phyloP scores from a whole-genome alignment of 2,888 invertebrate species.

The Anagyrus pseudococci region DNA sequence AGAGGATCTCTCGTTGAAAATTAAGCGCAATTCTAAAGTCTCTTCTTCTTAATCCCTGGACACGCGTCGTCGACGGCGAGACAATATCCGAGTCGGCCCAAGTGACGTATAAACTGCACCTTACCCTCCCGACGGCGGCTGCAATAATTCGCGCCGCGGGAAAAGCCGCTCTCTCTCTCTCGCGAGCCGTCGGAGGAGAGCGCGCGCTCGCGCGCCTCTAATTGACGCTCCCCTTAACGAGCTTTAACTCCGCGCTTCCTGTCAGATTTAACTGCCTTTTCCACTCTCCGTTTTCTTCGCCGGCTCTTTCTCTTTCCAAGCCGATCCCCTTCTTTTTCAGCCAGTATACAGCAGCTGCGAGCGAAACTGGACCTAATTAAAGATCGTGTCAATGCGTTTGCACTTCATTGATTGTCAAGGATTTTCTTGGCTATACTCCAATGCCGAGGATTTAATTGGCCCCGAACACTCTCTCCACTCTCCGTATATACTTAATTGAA shows the following conservation, averaged over 20 bases:
- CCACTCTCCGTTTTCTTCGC: constrained; percentile 40
- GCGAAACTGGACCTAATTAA: constrained; percentile 23
- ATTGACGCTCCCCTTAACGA: constrained; percentile 58
- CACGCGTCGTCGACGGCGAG: too few relatives aligned
- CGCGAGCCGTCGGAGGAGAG: too few relatives aligned
- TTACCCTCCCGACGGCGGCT: too few relatives aligned
- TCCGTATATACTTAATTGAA: not conserved
- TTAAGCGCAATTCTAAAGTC: too few relatives aligned
- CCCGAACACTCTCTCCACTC: not conserved
- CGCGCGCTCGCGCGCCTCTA: constrained; percentile 52
- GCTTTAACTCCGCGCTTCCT: constrained; percentile 60
- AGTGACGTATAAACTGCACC: too few relatives aligned
- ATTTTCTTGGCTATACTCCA: constrained; percentile 24
- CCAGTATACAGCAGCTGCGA: not conserved
- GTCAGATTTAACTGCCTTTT: constrained; percentile 58
- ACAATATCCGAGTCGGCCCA: too few relatives aligned
- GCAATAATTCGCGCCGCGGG: too few relatives aligned
- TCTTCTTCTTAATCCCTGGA: too few relatives aligned
- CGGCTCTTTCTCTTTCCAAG: not conserved
- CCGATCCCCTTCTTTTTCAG: not conserved
- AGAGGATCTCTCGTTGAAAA: too few relatives aligned
- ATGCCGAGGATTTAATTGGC: constrained; percentile 27
- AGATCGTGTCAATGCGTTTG: constrained; percentile 31
- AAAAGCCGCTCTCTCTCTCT: too few relatives aligned
- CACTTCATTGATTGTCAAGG: constrained; percentile 39